phyloP scores from a whole-genome alignment of 2,888 invertebrate species.

The Ethmia dodecea region DNA sequence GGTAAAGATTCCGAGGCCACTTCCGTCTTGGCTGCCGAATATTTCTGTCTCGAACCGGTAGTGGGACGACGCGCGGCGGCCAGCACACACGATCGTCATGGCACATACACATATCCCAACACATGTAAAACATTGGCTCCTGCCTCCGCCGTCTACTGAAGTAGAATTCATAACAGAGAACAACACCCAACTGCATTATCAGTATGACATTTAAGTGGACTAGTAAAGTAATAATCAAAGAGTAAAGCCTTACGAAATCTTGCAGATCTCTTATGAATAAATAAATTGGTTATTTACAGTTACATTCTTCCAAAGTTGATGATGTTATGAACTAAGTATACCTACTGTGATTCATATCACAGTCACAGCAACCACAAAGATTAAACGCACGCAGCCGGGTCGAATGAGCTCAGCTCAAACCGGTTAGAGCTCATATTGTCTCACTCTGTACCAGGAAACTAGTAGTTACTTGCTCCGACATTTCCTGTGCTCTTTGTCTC shows the following conservation, averaged over 20 bases:
- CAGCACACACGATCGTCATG: conserved; percentile 72
- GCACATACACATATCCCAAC: conserved; percentile 46
- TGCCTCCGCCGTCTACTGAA: conserved; percentile 17
- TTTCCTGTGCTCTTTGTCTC: conserved; percentile 68
- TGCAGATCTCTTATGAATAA: no score
- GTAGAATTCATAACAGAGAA: conserved; percentile 8
- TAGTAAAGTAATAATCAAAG: no score
- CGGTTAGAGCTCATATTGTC: conserved; percentile 70
- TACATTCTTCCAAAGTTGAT: no score
- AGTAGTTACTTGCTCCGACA: conserved; percentile 45
- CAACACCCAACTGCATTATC: conserved; percentile 5
- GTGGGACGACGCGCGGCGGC: conserved; percentile 72
- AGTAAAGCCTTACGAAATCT: no score
- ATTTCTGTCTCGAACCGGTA: conserved; percentile 78
- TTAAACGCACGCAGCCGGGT: conserved; percentile 37
- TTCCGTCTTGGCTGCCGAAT: conserved; percentile 78
- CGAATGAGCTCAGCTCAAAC: conserved; percentile 63
- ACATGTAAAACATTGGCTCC: conserved; percentile 17
- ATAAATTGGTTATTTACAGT: no score
- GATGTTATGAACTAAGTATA: no score
- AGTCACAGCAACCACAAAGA: conserved; percentile 32
- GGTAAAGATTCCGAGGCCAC: conserved; percentile 78
- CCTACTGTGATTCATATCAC: conserved; percentile 26
- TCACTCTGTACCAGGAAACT: conserved; percentile 70
- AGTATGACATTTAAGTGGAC: conserved; percentile 1